These are phyloP conservation scores for Epistrophella euchroma DNA, from an alignment of 2,888 invertebrate species.

Conservation along the genomic window DNA sequence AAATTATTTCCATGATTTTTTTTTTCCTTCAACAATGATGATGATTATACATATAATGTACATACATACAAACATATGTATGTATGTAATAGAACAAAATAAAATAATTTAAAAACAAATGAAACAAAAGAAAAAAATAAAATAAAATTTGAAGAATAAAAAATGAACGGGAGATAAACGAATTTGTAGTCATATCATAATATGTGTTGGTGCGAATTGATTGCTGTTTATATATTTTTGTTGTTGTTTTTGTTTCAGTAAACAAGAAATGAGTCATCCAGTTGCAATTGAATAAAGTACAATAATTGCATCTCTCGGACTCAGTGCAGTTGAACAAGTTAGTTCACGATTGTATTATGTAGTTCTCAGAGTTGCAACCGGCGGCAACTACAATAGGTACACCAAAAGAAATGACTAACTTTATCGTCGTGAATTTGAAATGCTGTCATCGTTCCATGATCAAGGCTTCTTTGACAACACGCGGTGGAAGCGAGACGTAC, in stretches of 20 bases:
- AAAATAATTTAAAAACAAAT: slow-evolving; percentile 22
- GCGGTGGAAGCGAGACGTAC: slow-evolving; percentile 16
- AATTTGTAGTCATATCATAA: background rate
- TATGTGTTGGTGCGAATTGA: background rate
- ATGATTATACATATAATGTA: background rate
- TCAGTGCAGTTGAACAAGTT: background rate
- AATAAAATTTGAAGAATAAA: background rate
- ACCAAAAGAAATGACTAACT: background rate
- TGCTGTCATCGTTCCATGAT: slow-evolving; percentile 54
- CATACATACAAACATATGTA: too few species aligned
- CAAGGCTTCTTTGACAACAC: slow-evolving; percentile 16
- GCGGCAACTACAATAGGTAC: background rate
- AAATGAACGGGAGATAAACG: background rate
- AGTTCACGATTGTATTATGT: slow-evolving; percentile 11
- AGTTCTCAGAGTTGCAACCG: slow-evolving; percentile 21
- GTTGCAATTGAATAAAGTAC: slow-evolving; percentile 9
- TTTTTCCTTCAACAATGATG: background rate
- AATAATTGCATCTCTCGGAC: slow-evolving; percentile 62
- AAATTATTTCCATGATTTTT: slow-evolving; percentile 32
- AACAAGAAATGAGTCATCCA: slow-evolving; percentile 27
- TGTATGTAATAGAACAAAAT: slow-evolving; percentile 17
- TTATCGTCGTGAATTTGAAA: slow-evolving; percentile 40
- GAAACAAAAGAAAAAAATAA: background rate
- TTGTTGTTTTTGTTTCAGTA: background rate
- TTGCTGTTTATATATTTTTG: background rate